phyloP scores from a whole-genome alignment of 2,797 vertebrate genomes.

The Menidia menidia region DNA sequence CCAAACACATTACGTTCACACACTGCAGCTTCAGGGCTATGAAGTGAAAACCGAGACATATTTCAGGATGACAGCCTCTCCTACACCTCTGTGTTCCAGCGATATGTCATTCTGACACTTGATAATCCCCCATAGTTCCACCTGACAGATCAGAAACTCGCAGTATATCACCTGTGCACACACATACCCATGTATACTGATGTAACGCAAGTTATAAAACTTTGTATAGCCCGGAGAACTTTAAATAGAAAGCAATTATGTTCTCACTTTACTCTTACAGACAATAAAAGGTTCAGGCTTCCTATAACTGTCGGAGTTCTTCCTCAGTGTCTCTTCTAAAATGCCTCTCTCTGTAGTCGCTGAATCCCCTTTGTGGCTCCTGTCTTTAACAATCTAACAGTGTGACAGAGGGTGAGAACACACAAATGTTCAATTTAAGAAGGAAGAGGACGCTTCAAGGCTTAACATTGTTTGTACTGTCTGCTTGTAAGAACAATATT shows the following conservation, averaged over 20 bases:
- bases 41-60: slow-evolving; percentile 67
- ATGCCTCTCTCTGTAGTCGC: slow-evolving; percentile 43
- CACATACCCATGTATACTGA: slow-evolving; percentile 15
- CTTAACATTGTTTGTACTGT: slow-evolving; percentile 5
- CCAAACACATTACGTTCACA: slow-evolving; percentile 23
- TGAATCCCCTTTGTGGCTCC: slow-evolving; percentile 31
- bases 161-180: slow-evolving; percentile 24
- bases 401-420: slow-evolving; percentile 28
- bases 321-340: slow-evolving; percentile 47
- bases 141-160: slow-evolving; percentile 57
- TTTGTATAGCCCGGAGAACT: slow-evolving; percentile 32
- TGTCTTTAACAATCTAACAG: slow-evolving; percentile 25
- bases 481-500: slow-evolving; percentile 5
- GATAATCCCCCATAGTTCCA: slow-evolving; percentile 73
- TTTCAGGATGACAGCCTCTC: slow-evolving; percentile 74
- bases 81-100: slow-evolving; percentile 61
- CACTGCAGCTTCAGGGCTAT: slow-evolving; percentile 54
- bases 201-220: slow-evolving; percentile 49
- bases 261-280: slow-evolving; percentile 37
- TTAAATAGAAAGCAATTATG: slow-evolving; percentile 56
- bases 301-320: slow-evolving; percentile 56
- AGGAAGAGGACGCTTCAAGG: slow-evolving; percentile 21
- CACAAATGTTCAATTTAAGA: slow-evolving; percentile 4
- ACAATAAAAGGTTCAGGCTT: slow-evolving; percentile 62
- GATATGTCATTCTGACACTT: slow-evolving; percentile 79